A percentile compares a stretch with the other conserved stretches of the same genome.
Evolutionary conservation across 2,797 vertebrate genomes (phyloP).

Genomic region (Melanotaenia parkinsoni): DNA sequence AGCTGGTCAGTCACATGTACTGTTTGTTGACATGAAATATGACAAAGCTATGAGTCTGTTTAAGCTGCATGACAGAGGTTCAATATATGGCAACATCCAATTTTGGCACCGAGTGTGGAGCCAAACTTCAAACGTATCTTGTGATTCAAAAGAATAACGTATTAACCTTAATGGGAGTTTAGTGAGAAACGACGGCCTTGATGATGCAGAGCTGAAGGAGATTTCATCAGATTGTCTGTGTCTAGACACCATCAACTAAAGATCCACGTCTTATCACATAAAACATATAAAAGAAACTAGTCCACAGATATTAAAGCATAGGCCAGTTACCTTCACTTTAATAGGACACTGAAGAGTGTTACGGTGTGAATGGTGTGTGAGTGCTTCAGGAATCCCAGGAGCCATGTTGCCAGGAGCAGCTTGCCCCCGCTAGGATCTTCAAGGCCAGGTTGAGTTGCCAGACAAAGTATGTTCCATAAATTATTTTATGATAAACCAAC

Average conservation of each 20-base stretch:
- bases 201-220: not conserved
- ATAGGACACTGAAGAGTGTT: not conserved
- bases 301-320: not conserved
- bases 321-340: not conserved
- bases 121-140: not conserved
- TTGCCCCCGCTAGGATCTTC: too few species aligned
- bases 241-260: not conserved
- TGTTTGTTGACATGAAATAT: not conserved
- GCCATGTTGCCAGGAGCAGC: too few species aligned
- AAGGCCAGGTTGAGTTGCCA: too few species aligned
- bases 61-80: too few species aligned
- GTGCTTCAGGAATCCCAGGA: too few species aligned
- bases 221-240: not conserved
- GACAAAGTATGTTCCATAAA: too few species aligned
- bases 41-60: not conserved
- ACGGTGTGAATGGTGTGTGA: not conserved
- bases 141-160: not conserved
- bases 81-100: too few species aligned
- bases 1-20: slow-evolving; percentile 3
- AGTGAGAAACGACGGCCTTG: too few species aligned
- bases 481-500: too few species aligned
- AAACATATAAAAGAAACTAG: not conserved
- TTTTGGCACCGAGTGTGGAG: not conserved
- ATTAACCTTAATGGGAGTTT: not conserved
- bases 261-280: not conserved